Percentiles rank a stretch among this genome's conserved stretches.
Conservation (phyloP, 2,797 vertebrate genomes). For the Chanos chanos region DNA sequence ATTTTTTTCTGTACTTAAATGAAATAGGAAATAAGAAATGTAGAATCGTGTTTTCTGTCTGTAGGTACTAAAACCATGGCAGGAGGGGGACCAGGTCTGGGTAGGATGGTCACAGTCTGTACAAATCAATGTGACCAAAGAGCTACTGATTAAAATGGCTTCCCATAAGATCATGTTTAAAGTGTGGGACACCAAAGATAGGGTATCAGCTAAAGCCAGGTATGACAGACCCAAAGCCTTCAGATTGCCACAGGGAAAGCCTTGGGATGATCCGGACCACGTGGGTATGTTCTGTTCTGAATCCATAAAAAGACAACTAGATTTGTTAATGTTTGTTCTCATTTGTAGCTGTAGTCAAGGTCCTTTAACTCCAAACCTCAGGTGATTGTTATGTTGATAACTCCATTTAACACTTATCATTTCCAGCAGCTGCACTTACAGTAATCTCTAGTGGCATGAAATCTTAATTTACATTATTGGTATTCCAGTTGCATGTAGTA, state of each 20-base stretch:
- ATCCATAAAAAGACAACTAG: neutral
- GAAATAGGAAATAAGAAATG: too few species aligned
- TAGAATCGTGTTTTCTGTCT: slow-evolving; percentile 3
- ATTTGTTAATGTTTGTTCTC: too few species aligned
- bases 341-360: too few species aligned
- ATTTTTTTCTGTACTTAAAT: neutral
- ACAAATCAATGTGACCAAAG: slow-evolving; percentile 62
- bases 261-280: slow-evolving; percentile 40
- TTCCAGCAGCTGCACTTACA: too few species aligned
- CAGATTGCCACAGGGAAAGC: slow-evolving; percentile 27
- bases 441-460: too few species aligned
- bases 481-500: too few species aligned
- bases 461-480: neutral
- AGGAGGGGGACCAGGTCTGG: slow-evolving; percentile 74
- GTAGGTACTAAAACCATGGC: slow-evolving; percentile 73
- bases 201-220: slow-evolving; percentile 60
- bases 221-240: slow-evolving; percentile 52
- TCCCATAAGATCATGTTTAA: slow-evolving; percentile 71
- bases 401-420: neutral
- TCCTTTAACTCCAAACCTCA: too few species aligned
- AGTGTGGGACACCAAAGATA: slow-evolving; percentile 74
- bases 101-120: slow-evolving; percentile 73
- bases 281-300: slow-evolving; percentile 20
- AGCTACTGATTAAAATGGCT: slow-evolving; percentile 69
- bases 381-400: neutral